Evolutionary conservation across 2,113 vertebrate genomes (phyloP).

Genomic region (Ciconia boyciana): DNA sequence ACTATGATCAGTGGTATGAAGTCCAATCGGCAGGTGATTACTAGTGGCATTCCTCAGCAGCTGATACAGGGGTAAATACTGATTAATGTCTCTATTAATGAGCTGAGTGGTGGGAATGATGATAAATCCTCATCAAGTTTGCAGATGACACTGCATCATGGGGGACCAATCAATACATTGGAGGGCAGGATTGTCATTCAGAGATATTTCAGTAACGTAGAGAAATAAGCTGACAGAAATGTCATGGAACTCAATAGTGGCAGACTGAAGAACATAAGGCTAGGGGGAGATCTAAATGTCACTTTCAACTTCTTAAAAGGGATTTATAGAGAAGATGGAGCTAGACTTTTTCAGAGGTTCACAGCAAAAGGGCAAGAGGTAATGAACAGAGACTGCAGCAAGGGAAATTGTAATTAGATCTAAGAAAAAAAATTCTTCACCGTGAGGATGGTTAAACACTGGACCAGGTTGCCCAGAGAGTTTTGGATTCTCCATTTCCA

Average conservation of each 20-base stretch:
- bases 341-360: constrained; percentile 13
- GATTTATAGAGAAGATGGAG: constrained; percentile 19
- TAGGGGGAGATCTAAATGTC: constrained; percentile 24
- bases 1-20: not conserved
- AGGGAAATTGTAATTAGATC: not conserved
- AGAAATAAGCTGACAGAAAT: constrained; percentile 31
- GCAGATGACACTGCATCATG: not conserved
- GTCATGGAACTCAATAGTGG: not conserved
- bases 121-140: not conserved
- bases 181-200: not conserved
- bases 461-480: not conserved
- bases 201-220: not conserved
- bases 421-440: not conserved
- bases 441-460: not conserved
- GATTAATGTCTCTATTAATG: constrained; percentile 28
- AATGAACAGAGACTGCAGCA: not conserved
- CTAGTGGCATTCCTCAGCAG: not conserved
- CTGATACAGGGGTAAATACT: not conserved
- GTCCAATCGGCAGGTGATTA: not conserved
- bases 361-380: constrained; percentile 28
- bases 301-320: constrained; percentile 32
- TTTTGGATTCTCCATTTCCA: not conserved
- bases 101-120: not conserved
- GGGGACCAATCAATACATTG: not conserved
- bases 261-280: constrained; percentile 34